Percentiles rank a stretch among this genome's conserved stretches.
phyloP scores from a whole-genome alignment of 2,888 invertebrate species.

The Pristionchus entomophagus region DNA sequence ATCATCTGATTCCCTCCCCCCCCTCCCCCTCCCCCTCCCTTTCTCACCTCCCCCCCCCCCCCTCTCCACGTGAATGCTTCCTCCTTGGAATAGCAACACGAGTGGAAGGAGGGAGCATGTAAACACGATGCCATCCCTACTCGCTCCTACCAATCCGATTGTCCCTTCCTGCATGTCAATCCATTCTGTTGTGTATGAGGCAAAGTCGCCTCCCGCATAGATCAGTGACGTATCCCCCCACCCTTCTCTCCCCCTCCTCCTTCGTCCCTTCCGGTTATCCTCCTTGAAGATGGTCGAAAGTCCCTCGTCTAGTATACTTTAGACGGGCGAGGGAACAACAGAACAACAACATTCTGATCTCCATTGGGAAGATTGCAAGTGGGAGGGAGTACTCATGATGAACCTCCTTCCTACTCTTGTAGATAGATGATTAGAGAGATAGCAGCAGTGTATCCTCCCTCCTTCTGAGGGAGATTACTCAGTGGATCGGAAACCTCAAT shows the following conservation, averaged over 20 bases:
- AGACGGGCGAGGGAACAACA: no score
- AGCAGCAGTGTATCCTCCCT: not conserved
- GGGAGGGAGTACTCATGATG: no score
- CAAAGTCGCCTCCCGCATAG: not conserved
- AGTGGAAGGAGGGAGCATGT: not conserved
- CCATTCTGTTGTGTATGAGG: not conserved
- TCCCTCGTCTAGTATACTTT: not conserved
- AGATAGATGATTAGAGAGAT: not conserved
- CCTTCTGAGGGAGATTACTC: not conserved
- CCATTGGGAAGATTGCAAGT: not conserved
- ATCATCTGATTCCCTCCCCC: no score
- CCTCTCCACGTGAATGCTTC: no score
- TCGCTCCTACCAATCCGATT: slow-evolving; percentile 13
- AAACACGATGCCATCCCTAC: slow-evolving; percentile 26
- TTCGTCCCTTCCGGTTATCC: not conserved
- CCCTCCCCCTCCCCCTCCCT: no score
- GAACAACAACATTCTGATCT: not conserved
- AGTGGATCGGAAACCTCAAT: not conserved
- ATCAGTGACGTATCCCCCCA: slow-evolving; percentile 33
- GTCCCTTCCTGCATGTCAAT: not conserved
- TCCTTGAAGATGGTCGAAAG: not conserved
- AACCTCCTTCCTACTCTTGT: no score
- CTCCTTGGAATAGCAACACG: slow-evolving; percentile 17
- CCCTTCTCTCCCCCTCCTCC: no score
- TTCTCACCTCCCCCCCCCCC: no score